Evolutionary conservation across 1,140 invertebrate species (phyloP), one percentile per base, ranked within the genome.

Genomic region (Heliconius congener): DNA sequence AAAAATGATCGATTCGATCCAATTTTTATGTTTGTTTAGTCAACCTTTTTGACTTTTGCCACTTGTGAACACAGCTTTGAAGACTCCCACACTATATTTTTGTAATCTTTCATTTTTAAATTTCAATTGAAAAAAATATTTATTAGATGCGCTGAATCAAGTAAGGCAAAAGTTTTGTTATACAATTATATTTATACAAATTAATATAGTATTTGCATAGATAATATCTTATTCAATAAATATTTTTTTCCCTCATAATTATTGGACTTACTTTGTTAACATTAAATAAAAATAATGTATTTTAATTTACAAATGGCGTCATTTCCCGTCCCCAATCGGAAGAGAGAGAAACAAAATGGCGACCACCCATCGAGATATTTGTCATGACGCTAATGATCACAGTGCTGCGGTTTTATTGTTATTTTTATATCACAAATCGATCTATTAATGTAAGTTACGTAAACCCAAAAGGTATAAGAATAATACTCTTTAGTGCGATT

Each of bases 21-120:
- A 84, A 90, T 90, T 84, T 91, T 93, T 93, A 84, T 91, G 79
- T 88, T 91, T 91, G 88, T 88, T 90, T 89, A 90, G 77, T 87
- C 83, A 83, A 86, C 81, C 85, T 81, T 78, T 83, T 79, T 77
- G 72, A 86, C 80, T 85, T 85, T 82, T 85, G 82, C 70, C 80
- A 86, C 74, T 84, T 83, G 74, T 57, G 70, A 16, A 42, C 77
- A 79, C 81, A 81, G 81, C 86, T 86, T 84, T 71, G 37, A 37
- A 46, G 37, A 78, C 87, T 93, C 91, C 91, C 91, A 93, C 90
- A 88, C 74, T 73, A 57, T 73, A 66, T 66, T 66, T 27, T 13
- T 13, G 23, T 27, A 30, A 66, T 4, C 1, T 13, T 60, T 60
- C 8, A 6, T 8, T 30, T 30, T 30, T 13, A 66, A 27, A 66